Conservation (phyloP, 2,797 vertebrate genomes). For the Luscinia luscinia region DNA sequence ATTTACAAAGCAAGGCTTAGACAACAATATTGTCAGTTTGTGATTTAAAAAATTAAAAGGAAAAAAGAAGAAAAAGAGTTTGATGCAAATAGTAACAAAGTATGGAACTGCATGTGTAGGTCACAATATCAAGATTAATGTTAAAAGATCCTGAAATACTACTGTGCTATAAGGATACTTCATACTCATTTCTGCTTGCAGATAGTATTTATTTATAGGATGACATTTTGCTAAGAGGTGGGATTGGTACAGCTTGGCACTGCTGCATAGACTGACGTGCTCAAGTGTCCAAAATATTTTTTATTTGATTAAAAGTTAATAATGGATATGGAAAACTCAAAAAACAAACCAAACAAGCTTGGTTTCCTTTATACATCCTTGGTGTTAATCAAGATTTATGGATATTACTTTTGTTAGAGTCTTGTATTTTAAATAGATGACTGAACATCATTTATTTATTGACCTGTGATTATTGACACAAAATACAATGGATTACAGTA, state of each 20-base stretch:
- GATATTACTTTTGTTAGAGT: not conserved
- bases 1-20: not conserved
- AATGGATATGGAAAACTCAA: not conserved
- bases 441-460: not conserved
- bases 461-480: not conserved
- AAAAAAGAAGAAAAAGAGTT: not conserved
- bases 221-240: not conserved
- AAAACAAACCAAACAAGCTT: not conserved
- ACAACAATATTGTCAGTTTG: not conserved
- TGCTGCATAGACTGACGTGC: not conserved
- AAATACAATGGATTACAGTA: not conserved
- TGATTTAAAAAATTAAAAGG: not conserved
- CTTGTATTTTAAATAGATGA: not conserved
- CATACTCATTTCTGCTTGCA: not conserved
- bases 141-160: not conserved
- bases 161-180: not conserved
- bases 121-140: not conserved
- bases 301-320: not conserved
- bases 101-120: not conserved
- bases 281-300: not conserved
- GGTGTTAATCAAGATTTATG: not conserved
- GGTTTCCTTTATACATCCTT: not conserved
- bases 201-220: not conserved
- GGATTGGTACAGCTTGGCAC: not conserved
- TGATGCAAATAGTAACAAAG: not conserved